These are phyloP conservation scores for Octomys mimax DNA, from an alignment of 2,797 vertebrate genomes.

Conservation along the genomic window DNA sequence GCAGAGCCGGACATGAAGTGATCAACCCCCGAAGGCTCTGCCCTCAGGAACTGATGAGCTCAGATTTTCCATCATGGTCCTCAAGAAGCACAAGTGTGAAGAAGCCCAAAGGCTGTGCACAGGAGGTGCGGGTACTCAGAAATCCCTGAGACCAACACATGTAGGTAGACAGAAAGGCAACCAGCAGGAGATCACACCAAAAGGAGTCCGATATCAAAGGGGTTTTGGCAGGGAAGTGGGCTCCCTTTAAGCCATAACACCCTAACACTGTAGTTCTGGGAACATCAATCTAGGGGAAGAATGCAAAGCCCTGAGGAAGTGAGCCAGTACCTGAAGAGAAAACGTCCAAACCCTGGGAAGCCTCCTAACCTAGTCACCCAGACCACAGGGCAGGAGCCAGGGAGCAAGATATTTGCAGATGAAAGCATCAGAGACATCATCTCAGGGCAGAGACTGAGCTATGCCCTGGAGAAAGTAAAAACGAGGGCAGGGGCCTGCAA, in stretches of 20 bases:
- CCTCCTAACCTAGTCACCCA: not conserved
- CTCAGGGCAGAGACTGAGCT: not conserved
- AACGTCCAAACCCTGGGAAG: not conserved
- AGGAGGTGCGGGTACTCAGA: not conserved
- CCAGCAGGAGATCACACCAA: not conserved
- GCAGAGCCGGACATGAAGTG: not conserved
- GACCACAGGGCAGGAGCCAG: not conserved
- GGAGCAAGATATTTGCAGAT: not conserved
- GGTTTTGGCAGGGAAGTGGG: not conserved
- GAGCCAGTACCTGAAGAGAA: not conserved
- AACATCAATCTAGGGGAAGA: not conserved
- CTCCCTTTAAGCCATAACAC: not conserved
- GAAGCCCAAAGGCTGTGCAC: not conserved
- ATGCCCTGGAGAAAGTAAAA: not conserved
- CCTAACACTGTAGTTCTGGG: not conserved
- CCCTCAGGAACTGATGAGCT: not conserved
- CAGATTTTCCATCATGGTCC: not conserved
- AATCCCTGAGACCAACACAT: not conserved
- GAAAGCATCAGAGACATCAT: not conserved
- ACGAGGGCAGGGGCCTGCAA: not conserved
- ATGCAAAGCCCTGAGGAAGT: not conserved
- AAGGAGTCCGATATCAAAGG: not conserved
- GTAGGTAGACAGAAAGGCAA: not conserved
- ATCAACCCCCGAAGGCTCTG: not conserved
- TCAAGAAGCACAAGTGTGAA: not conserved